A percentile compares a stretch with the other conserved stretches of the same genome.
Evolutionary conservation across 2,797 vertebrate genomes (phyloP).

Genomic region (Aselliscus stoliczkanus): DNA sequence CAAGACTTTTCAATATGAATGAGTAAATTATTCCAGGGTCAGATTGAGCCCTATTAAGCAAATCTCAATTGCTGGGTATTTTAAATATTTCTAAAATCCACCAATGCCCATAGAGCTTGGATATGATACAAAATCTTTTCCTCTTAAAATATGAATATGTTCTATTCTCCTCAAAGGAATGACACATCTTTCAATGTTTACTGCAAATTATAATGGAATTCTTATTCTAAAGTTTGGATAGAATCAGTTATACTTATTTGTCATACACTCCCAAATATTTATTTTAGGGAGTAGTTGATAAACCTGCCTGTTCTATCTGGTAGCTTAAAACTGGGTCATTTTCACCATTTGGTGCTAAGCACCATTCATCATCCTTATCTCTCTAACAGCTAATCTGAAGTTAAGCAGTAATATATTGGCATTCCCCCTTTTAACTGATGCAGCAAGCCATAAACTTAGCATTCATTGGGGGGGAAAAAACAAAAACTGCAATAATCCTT

Average conservation of each 20-base stretch:
- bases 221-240: conserved; percentile 12
- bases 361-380: conserved; percentile 61
- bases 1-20: conserved; percentile 19
- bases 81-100: conserved; percentile 9
- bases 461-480: neutral
- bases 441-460: neutral
- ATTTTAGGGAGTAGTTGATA: conserved; percentile 54
- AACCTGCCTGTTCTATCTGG: conserved; percentile 44
- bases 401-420: conserved; percentile 36
- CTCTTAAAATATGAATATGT: neutral
- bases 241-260: conserved; percentile 35
- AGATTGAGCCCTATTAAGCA: neutral
- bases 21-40: neutral
- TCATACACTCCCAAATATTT: conserved; percentile 61
- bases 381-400: conserved; percentile 39
- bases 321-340: conserved; percentile 54
- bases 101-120: neutral
- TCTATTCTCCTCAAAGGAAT: conserved; percentile 9
- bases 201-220: conserved; percentile 29
- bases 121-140: conserved; percentile 13
- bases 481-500: neutral
- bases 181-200: conserved; percentile 30
- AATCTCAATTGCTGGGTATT: neutral
- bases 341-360: conserved; percentile 55
- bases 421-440: conserved; percentile 37